A percentile compares a stretch with the other conserved stretches of the same genome.
Conservation (phyloP, 2,888 invertebrate species). For the Meiosimyza platycephala region DNA sequence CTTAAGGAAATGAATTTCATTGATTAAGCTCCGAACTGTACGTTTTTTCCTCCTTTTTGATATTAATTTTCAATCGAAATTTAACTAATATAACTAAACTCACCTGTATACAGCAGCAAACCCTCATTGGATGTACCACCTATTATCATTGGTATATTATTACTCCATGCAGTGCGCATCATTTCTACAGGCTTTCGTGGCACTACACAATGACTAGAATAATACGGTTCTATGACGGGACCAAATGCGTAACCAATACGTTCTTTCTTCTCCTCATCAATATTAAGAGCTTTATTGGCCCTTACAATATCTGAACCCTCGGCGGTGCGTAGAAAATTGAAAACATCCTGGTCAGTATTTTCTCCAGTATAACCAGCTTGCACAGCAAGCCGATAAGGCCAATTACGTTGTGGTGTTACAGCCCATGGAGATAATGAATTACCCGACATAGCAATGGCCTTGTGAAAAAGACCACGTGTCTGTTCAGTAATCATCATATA, state of each 20-base stretch:
- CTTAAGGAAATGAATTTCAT: no score
- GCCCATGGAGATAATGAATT: constrained; percentile 64
- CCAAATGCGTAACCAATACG: constrained; percentile 65
- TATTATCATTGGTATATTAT: constrained; percentile 63
- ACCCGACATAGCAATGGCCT: constrained; percentile 66
- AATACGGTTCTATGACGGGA: constrained; percentile 65
- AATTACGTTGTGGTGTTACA: constrained; percentile 60
- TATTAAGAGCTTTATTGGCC: constrained; percentile 60
- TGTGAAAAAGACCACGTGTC: constrained; percentile 65
- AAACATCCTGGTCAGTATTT: constrained; percentile 58
- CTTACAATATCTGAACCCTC: constrained; percentile 60
- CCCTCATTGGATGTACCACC: constrained; percentile 66
- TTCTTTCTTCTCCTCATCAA: constrained; percentile 60
- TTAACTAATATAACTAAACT: not conserved
- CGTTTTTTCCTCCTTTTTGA: no score
- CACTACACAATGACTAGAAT: constrained; percentile 61
- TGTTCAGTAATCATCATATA: constrained; percentile 69
- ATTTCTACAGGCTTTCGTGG: constrained; percentile 62
- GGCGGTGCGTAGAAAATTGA: constrained; percentile 62
- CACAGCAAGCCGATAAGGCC: constrained; percentile 63
- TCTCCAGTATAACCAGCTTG: constrained; percentile 61
- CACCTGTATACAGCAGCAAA: constrained; percentile 58
- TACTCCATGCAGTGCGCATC: constrained; percentile 65
- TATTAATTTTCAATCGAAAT: no score
- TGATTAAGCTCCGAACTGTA: no score